A percentile compares a stretch with the other conserved stretches of the same genome.
Evolutionary conservation across 2,797 vertebrate species (phyloP).

Genomic region (Antennarius maculatus): DNA sequence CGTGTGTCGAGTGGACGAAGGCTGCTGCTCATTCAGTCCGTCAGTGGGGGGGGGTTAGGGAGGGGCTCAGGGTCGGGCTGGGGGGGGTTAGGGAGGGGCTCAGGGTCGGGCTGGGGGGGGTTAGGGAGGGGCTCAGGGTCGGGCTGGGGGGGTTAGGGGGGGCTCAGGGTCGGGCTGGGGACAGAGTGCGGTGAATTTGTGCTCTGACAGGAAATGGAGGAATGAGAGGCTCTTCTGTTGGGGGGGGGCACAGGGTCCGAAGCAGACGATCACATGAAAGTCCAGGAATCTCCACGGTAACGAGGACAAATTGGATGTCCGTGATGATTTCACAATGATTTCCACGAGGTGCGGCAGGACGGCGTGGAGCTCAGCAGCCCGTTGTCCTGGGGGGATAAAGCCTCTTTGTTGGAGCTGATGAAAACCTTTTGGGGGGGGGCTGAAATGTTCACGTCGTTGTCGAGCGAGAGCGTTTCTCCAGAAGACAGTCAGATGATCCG

Average conservation of each 20-base stretch:
- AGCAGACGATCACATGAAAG: slow-evolving; percentile 76
- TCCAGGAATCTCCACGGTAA: slow-evolving; percentile 73
- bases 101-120: background rate
- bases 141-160: slow-evolving; percentile 2
- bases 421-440: slow-evolving; percentile 44
- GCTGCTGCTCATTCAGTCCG: slow-evolving; percentile 46
- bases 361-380: slow-evolving; percentile 38
- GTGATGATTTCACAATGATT: slow-evolving; percentile 77
- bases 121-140: slow-evolving; percentile 1
- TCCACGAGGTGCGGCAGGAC: slow-evolving; percentile 75
- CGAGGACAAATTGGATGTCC: slow-evolving; percentile 79
- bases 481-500: slow-evolving; percentile 59
- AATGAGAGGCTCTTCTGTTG: slow-evolving; percentile 79
- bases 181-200: slow-evolving; percentile 69
- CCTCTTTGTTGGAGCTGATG: slow-evolving; percentile 47
- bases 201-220: slow-evolving; percentile 75
- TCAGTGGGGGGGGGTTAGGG: background rate
- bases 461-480: slow-evolving; percentile 35
- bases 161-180: slow-evolving; percentile 72
- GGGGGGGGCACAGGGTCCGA: slow-evolving; percentile 76
- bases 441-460: slow-evolving; percentile 64
- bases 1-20: slow-evolving; percentile 35
- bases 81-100: slow-evolving; percentile 1
- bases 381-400: slow-evolving; percentile 40
- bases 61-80: background rate